phyloP scores from a whole-genome alignment of 2,113 vertebrate species.

The Cyprinodon tularosa region DNA sequence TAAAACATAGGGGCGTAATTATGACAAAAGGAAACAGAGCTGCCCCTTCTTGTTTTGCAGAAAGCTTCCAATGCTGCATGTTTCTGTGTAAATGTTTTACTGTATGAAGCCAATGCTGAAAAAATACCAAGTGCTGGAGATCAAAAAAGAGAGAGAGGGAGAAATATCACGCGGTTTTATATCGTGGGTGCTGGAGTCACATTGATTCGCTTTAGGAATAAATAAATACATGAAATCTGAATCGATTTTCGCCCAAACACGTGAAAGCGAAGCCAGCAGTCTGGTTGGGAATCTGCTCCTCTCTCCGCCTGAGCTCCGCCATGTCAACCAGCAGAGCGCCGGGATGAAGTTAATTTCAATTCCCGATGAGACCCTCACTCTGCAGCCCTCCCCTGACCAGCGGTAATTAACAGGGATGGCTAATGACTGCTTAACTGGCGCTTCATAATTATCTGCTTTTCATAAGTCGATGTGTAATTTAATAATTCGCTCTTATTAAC shows the following conservation, averaged over 20 bases:
- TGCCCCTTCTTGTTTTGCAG: conserved; percentile 70
- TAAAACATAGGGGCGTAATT: conserved; percentile 83
- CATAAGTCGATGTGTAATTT: conserved; percentile 99
- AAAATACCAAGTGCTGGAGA: conserved; percentile 1
- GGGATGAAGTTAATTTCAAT: conserved; percentile 94
- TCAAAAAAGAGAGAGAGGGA: neutral
- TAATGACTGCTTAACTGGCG: conserved; percentile 99
- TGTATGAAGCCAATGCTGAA: conserved; percentile 33
- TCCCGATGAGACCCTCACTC: conserved; percentile 91
- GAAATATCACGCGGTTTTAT: neutral
- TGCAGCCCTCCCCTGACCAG: conserved; percentile 91
- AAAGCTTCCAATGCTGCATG: conserved; percentile 53
- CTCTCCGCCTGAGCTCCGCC: conserved; percentile 34
- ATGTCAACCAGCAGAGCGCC: conserved; percentile 82
- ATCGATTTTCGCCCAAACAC: conserved; percentile 83
- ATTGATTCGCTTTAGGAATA: conserved; percentile 63
- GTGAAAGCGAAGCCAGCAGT: conserved; percentile 65
- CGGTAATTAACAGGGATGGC: conserved; percentile 99
- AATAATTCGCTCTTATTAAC: conserved; percentile 98
- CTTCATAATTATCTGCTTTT: conserved; percentile 99
- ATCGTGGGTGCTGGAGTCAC: conserved; percentile 59
- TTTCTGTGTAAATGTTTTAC: conserved; percentile 11
- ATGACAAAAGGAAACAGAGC: conserved; percentile 82
- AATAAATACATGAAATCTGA: conserved; percentile 30
- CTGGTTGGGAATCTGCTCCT: conserved; percentile 11